Conservation (phyloP, 2,888 invertebrate genomes). For the Chrysodeixis includens region DNA sequence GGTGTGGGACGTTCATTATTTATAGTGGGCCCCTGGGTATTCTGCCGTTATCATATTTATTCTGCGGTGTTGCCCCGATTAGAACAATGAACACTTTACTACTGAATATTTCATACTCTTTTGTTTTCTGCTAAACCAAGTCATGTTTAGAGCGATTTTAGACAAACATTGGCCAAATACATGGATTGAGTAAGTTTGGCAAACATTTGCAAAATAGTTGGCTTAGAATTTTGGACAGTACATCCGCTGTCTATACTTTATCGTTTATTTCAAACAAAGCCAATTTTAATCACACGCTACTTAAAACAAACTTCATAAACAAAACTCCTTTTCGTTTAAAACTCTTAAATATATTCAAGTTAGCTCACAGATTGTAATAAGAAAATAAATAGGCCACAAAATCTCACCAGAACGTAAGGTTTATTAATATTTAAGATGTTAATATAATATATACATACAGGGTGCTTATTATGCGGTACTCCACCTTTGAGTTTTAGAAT, state of each 20-base stretch:
- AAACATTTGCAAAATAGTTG: background rate
- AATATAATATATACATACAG: conserved; percentile 25
- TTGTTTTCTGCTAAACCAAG: background rate
- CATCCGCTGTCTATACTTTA: background rate
- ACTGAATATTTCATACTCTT: conserved; percentile 2
- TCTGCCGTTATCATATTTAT: conserved; percentile 18
- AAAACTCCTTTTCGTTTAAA: background rate
- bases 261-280: background rate
- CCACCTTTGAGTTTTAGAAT: conserved; percentile 40
- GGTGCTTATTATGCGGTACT: conserved; percentile 33
- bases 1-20: conserved; percentile 26
- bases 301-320: background rate
- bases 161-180: background rate
- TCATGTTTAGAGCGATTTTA: background rate
- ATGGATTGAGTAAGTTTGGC: background rate
- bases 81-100: conserved; percentile 5
- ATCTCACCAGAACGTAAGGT: conserved; percentile 17
- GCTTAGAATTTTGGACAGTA: background rate
- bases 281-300: no score
- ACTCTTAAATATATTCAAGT: background rate
- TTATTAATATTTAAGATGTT: conserved; percentile 45
- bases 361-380: conserved; percentile 21
- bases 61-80: conserved; percentile 18
- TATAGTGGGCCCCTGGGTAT: conserved; percentile 24
- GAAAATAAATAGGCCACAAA: conserved; percentile 33